A percentile compares a stretch with the other conserved stretches of the same genome.
Evolutionary conservation across 2,888 invertebrate genomes (phyloP).

Genomic region (Eucriotettix oculatus): DNA sequence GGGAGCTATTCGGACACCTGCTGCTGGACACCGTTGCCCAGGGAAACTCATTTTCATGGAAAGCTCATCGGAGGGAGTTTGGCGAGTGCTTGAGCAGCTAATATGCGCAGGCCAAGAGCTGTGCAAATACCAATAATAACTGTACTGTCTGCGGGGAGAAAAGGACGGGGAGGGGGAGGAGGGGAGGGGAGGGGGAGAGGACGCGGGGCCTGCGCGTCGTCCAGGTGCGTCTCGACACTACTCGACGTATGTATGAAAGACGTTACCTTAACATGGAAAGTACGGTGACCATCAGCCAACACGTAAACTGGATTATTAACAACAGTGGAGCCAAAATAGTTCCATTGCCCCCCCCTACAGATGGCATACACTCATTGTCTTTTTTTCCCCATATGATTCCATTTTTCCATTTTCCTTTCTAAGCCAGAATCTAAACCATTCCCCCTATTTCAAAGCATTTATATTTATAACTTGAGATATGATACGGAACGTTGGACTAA

Average conservation of each 20-base stretch:
- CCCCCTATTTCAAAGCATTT: too few species aligned
- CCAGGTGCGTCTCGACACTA: not conserved
- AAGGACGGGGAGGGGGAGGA: not conserved
- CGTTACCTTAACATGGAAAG: not conserved
- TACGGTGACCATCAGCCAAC: not conserved
- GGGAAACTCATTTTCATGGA: not conserved
- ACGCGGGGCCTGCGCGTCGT: not conserved
- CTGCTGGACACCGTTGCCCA: not conserved
- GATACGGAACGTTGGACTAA: too few species aligned
- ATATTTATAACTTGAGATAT: too few species aligned
- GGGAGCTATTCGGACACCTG: not conserved
- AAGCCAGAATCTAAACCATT: too few species aligned
- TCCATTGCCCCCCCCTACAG: too few species aligned
- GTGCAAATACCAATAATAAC: not conserved
- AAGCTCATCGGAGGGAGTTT: not conserved
- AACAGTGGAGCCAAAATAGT: not conserved
- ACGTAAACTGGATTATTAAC: not conserved
- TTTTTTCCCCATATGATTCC: too few species aligned
- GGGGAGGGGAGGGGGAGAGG: not conserved
- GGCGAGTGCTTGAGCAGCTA: not conserved
- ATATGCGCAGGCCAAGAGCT: not conserved
- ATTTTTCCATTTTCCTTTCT: too few species aligned
- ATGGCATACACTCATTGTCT: too few species aligned
- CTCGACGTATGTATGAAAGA: not conserved
- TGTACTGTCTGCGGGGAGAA: not conserved